Conservation (phyloP, 2,888 invertebrate genomes). For the Nudaria mundana region DNA sequence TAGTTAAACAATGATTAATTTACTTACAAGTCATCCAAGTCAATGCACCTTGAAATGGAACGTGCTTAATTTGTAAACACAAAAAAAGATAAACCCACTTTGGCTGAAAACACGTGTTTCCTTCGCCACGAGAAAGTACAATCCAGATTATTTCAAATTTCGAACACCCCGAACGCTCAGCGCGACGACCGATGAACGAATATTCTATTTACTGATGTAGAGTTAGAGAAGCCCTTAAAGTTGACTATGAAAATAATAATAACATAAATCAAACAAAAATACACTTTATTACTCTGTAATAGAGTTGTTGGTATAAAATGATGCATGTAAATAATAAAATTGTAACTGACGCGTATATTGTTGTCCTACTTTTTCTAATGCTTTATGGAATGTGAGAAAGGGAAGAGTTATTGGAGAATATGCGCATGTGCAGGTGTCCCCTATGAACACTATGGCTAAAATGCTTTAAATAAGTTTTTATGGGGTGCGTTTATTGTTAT, state of each 20-base stretch:
- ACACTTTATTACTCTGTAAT: slow-evolving; percentile 25
- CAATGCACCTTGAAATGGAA: slow-evolving; percentile 14
- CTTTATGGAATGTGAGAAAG: slow-evolving; percentile 34
- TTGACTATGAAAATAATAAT: slow-evolving; percentile 54
- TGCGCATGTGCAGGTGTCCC: slow-evolving; percentile 59
- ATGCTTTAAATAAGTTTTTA: slow-evolving; percentile 54
- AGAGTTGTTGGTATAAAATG: slow-evolving; percentile 31
- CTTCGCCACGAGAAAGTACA: slow-evolving; percentile 26
- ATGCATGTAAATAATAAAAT: slow-evolving; percentile 46
- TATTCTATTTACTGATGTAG: slow-evolving; percentile 44
- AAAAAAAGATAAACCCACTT: slow-evolving; percentile 36
- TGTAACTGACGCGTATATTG: slow-evolving; percentile 43
- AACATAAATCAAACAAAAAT: slow-evolving; percentile 36
- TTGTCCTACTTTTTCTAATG: slow-evolving; percentile 46
- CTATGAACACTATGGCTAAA: slow-evolving; percentile 46
- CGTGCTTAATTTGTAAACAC: slow-evolving; percentile 14
- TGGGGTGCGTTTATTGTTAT: slow-evolving; percentile 51
- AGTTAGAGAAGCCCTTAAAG: slow-evolving; percentile 45
- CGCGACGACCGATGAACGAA: slow-evolving; percentile 48
- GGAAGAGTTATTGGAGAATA: slow-evolving; percentile 29
- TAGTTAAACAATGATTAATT: slow-evolving; percentile 20
- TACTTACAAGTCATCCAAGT: slow-evolving; percentile 10
- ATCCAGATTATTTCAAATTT: slow-evolving; percentile 23
- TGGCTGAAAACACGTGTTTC: slow-evolving; percentile 37
- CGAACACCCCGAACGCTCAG: slow-evolving; percentile 36